phyloP scores from a whole-genome alignment of 2,797 vertebrate species.

The Spizella passerina region DNA sequence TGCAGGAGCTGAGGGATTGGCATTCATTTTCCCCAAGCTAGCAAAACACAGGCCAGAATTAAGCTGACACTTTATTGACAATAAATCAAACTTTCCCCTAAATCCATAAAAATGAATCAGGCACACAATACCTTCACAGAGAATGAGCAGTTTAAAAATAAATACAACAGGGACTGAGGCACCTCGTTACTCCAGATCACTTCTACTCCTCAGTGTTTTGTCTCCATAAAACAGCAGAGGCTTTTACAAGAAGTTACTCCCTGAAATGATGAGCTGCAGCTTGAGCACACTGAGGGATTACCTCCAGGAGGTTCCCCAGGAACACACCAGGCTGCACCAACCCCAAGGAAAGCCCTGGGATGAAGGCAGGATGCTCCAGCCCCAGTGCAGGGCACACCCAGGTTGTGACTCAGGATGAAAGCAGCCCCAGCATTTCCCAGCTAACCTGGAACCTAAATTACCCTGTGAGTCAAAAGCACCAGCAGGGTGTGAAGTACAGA shows the following conservation, averaged over 20 bases:
- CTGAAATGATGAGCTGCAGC: rapidly evolving
- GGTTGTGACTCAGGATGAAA: neutral
- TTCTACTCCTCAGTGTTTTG: neutral
- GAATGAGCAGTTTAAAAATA: neutral
- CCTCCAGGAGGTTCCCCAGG: neutral
- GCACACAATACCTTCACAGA: rapidly evolving
- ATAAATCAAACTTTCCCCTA: neutral
- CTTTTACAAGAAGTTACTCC: neutral
- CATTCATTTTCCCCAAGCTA: neutral
- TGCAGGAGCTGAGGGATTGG: neutral
- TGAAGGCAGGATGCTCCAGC: neutral
- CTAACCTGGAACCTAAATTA: neutral
- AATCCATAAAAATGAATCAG: neutral
- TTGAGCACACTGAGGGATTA: neutral
- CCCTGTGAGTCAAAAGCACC: neutral
- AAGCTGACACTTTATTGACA: neutral
- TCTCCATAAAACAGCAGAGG: neutral
- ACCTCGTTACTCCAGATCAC: neutral
- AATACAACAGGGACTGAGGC: neutral
- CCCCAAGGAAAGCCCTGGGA: rapidly evolving
- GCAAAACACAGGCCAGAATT: neutral
- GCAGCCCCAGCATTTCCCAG: neutral
- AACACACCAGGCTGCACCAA: neutral
- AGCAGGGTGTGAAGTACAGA: neutral
- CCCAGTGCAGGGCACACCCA: neutral